Evolutionary conservation across 2,888 invertebrate species (phyloP).

Genomic region (Nesidiocoris tenuis): DNA sequence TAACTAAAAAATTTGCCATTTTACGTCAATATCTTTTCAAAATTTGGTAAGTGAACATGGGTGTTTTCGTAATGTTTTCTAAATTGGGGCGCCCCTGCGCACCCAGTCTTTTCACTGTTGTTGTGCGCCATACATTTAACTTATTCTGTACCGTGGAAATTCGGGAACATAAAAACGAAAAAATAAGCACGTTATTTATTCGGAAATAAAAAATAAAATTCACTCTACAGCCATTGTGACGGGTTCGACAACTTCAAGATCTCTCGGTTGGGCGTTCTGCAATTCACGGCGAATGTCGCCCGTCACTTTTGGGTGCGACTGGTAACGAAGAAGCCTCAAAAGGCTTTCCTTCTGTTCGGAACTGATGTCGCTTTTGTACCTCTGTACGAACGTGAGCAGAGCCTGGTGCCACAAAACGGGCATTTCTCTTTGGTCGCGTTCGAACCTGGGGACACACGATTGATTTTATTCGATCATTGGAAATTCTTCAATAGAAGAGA

Average conservation of each 20-base stretch:
- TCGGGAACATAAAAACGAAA: too few relatives aligned
- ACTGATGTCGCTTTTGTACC: slow-evolving; percentile 93
- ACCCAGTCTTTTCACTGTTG: too few relatives aligned
- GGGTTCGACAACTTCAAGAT: slow-evolving; percentile 58
- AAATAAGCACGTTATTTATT: too few relatives aligned
- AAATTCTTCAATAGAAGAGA: too few relatives aligned
- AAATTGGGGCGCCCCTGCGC: too few relatives aligned
- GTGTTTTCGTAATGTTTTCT: too few relatives aligned
- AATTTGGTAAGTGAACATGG: too few relatives aligned
- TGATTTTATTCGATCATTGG: too few relatives aligned
- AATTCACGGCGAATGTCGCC: slow-evolving; percentile 85
- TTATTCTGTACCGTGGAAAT: too few relatives aligned
- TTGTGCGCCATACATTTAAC: too few relatives aligned
- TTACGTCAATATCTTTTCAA: too few relatives aligned
- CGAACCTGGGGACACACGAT: slow-evolving; percentile 70
- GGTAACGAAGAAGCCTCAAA: slow-evolving; percentile 72
- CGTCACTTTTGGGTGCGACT: slow-evolving; percentile 71
- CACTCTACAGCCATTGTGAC: slow-evolving; percentile 9
- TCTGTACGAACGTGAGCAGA: slow-evolving; percentile 80
- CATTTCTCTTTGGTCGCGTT: slow-evolving; percentile 75
- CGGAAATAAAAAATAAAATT: background rate
- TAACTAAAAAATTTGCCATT: too few relatives aligned
- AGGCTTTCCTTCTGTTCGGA: slow-evolving; percentile 88
- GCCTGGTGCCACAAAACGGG: slow-evolving; percentile 98
- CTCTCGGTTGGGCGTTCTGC: slow-evolving; percentile 77